These are phyloP conservation scores for Spilarctia lutea DNA, from an alignment of 2,888 invertebrate species.

Conservation along the genomic window DNA sequence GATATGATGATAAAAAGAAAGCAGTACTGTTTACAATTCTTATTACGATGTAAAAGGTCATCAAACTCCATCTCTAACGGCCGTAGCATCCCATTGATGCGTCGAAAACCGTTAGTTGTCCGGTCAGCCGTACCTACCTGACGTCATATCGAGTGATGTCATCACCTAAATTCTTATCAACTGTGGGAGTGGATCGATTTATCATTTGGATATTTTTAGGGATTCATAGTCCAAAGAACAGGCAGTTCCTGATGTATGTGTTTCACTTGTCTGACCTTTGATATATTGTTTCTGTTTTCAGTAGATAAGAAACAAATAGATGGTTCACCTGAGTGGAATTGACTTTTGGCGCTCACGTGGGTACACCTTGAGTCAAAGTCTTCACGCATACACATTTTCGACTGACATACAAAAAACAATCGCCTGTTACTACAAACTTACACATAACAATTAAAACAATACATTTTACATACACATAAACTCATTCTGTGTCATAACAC, in stretches of 20 bases:
- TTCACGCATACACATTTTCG: too few species aligned
- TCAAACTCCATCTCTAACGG: constrained; percentile 3
- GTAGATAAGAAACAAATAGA: neutral
- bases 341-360: too few species aligned
- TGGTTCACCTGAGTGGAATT: neutral
- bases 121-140: neutral
- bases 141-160: constrained; percentile 11
- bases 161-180: neutral
- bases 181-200: neutral
- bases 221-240: neutral
- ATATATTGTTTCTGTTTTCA: too few species aligned
- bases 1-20: neutral
- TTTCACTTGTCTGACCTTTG: too few species aligned
- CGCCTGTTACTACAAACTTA: too few species aligned
- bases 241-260: too few species aligned
- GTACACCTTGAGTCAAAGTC: too few species aligned
- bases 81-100: constrained; percentile 7
- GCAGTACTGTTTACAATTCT: neutral
- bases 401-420: too few species aligned
- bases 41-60: neutral
- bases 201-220: neutral
- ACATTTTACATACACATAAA: too few species aligned
- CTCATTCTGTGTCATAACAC: too few species aligned
- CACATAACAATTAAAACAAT: too few species aligned
- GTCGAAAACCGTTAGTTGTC: constrained; percentile 9